Base-by-base conservation (phyloP, 2,797 vertebrate species). In the Thripadectes ignobilis region DNA sequence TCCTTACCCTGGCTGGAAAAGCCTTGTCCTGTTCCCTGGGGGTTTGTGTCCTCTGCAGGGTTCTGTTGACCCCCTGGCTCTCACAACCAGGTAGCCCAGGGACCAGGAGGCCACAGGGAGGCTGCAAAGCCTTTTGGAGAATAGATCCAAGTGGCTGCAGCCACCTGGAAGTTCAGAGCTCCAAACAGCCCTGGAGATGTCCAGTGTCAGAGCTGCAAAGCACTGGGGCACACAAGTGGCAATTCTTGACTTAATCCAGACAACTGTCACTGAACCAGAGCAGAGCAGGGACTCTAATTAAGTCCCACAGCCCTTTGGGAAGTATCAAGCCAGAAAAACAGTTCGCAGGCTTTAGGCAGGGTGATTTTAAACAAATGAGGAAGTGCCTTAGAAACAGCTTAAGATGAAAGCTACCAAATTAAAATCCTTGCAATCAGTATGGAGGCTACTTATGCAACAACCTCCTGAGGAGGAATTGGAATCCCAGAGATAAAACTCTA, bases 361-460 rank as follows among this genome's bases (percentile, higher is more conserved):
- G 95, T 94, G 95, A 96, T 96, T 95, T 95, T 96, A 94, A 95
- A 96, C 93, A 95, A 96, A 95, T 76, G 95, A 95, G 81, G 78
- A 96, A 96, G 86, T 94, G 95, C 89, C 95, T 95, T 52, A 89
- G 90, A 94, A 97, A 91, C 78, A 92, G 94, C 88, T 96, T 92
- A 93, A 97, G 96, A 96, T 94, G 95, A 96, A 97, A 97, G 93
- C 91, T 83, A 87, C 84, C 89, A 94, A 96, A 97, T 96, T 94
- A 97, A 96, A 96, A 83, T 73, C 86, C 92, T 94, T 91, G 89
- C 95, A 96, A 96, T 96, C 95, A 92, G 92, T 91, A 26, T 88
- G 92, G 91, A 96, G 92, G 96, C 92, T 95, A 93, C 92, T 96
- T 96, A 96, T 89, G 93, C 92, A 96, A 91, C 93, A 96, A 93